Conservation (phyloP, 2,113 vertebrate genomes). For the Thryonomys swinderianus region DNA sequence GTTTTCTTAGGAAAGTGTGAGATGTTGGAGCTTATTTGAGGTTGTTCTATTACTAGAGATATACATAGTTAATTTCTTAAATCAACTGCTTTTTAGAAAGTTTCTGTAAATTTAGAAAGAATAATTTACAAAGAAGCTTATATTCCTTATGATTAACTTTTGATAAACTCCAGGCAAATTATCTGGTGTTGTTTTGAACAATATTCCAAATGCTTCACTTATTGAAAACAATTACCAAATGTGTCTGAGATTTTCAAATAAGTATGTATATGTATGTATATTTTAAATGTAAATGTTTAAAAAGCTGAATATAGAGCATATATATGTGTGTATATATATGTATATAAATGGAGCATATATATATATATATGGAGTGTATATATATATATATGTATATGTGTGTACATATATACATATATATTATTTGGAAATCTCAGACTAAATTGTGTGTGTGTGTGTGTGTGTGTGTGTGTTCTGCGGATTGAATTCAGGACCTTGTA, state of each 20-base stretch:
- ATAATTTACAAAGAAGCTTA: not conserved
- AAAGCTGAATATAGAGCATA: too few relatives aligned
- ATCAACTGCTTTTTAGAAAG: not conserved
- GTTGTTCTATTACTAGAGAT: not conserved
- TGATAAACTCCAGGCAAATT: not conserved
- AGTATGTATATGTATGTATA: too few relatives aligned
- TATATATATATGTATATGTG: too few relatives aligned
- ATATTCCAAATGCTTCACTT: not conserved
- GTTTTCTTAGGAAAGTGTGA: not conserved
- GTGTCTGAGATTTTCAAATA: not conserved
- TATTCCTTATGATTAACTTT: slow-evolving; percentile 12
- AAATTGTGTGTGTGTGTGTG: too few relatives aligned
- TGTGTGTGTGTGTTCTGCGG: too few relatives aligned
- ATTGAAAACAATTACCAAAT: not conserved
- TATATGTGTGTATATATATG: too few relatives aligned
- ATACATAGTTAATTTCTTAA: not conserved
- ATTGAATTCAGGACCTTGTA: too few relatives aligned
- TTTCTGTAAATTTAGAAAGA: slow-evolving; percentile 13
- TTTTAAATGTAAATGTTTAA: too few relatives aligned
- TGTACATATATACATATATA: too few relatives aligned
- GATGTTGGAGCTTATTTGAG: not conserved
- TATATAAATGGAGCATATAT: too few relatives aligned
- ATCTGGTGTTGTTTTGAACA: not conserved
- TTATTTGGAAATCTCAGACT: too few relatives aligned
- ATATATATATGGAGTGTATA: too few relatives aligned